Conservation (phyloP, 2,888 invertebrate species). For the Troides oblongomaculatus region DNA sequence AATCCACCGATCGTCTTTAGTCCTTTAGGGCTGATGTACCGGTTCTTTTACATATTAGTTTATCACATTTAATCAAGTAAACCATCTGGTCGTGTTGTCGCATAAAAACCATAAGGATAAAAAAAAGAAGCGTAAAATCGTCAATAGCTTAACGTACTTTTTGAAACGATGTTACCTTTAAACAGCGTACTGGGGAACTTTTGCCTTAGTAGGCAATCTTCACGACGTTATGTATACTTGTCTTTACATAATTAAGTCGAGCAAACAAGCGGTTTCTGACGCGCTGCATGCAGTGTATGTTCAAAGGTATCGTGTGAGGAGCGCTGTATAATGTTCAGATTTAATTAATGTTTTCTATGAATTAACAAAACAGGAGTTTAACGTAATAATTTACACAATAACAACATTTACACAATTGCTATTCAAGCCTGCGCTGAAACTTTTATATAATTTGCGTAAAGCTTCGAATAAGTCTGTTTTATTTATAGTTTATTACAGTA, state of each 20-base stretch:
- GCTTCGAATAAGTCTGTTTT: no score
- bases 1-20: no score
- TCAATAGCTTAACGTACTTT: not conserved
- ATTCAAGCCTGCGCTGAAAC: no score
- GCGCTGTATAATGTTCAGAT: not conserved
- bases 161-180: conserved; percentile 12
- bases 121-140: not conserved
- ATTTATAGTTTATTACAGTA: no score
- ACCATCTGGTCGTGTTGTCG: not conserved
- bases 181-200: conserved; percentile 13
- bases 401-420: no score
- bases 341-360: no score
- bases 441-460: no score
- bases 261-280: conserved; percentile 5
- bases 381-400: no score
- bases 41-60: no score
- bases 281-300: conserved; percentile 14
- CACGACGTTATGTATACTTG: conserved; percentile 4
- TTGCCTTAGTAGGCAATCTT: conserved; percentile 15
- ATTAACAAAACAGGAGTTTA: no score
- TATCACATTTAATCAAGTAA: not conserved
- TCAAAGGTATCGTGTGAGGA: not conserved
- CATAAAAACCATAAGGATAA: not conserved
- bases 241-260: conserved; percentile 15
- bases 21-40: no score